Evolutionary conservation across 2,888 invertebrate genomes (phyloP), one percentile per base, ranked within the genome.

Genomic region (Limnephilus rhombicus): DNA sequence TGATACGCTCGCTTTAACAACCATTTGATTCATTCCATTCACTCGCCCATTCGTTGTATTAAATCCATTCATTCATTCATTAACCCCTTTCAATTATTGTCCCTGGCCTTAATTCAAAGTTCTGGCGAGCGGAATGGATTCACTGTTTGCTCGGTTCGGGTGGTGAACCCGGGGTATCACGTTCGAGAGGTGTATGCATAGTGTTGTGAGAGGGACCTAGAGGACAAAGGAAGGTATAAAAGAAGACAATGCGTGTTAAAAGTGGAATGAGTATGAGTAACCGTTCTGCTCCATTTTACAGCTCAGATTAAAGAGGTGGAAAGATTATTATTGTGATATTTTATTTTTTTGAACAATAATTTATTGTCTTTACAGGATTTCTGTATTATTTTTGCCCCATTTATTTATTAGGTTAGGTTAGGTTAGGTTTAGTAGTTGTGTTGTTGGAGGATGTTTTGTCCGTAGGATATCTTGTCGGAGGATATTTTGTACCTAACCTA

Each of bases 1-100:
- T 68, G 68, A 68, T 68, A 68, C 68, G 68, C 68, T 68, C 68
- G 68, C 68, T 68, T 68, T n/a, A 68, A 68, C 68, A 68, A n/a
- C 24, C 68, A 24, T 68, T 68, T 68, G 68, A 68, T 24, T 68
- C 68, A n/a, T 68, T 68, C 68, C 68, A 9, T 68, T 68, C 68
- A 68, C 2, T 68, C 68, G 68, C 68, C 68, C 68, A 68, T 68
- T 68, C 68, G 24, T 11, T n/a, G 68, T 68, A 68, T 68, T 68
- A 68, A 24, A n/a, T 68, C 24, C n/a, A 24, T 68, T 68, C 68
- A 68, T 68, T 68, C 68, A 68, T 68, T 68, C 68, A 24, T 68
- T 68, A 24, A 68, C 68, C 68, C 68, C n/a, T 68, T 68, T 68
- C 68, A 68, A 24, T 68, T 68, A 68, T 24, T 68, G n/a, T 68